Evolutionary conservation across 2,888 invertebrate genomes (phyloP).

Genomic region (Ceriagrion tenellum): DNA sequence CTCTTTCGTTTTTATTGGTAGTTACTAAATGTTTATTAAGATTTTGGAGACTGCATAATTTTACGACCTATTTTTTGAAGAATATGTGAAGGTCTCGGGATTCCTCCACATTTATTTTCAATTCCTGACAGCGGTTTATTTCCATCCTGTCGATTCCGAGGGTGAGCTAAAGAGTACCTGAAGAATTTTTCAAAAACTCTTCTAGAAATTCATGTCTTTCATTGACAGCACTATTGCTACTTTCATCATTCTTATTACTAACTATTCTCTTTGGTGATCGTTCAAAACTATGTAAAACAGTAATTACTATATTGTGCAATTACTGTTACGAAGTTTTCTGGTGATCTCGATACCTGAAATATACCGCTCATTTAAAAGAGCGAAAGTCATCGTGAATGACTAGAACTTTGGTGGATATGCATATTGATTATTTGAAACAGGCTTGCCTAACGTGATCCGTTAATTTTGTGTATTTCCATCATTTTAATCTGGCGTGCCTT

Average conservation of each 20-base stretch:
- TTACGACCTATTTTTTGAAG: too few species aligned
- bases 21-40: too few species aligned
- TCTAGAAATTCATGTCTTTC: too few species aligned
- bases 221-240: too few species aligned
- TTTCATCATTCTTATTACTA: not conserved
- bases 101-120: too few species aligned
- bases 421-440: not conserved
- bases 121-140: too few species aligned
- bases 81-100: too few species aligned
- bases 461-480: not conserved
- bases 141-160: too few species aligned
- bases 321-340: not conserved
- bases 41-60: too few species aligned
- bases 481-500: not conserved
- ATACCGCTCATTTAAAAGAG: not conserved
- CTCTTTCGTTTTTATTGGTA: too few species aligned
- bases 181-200: too few species aligned
- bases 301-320: not conserved
- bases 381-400: not conserved
- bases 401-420: not conserved
- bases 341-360: not conserved
- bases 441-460: not conserved
- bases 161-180: too few species aligned
- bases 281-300: not conserved
- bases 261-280: not conserved